Base-by-base conservation (phyloP, 2,113 vertebrate species). In the Phasianus colchicus region DNA sequence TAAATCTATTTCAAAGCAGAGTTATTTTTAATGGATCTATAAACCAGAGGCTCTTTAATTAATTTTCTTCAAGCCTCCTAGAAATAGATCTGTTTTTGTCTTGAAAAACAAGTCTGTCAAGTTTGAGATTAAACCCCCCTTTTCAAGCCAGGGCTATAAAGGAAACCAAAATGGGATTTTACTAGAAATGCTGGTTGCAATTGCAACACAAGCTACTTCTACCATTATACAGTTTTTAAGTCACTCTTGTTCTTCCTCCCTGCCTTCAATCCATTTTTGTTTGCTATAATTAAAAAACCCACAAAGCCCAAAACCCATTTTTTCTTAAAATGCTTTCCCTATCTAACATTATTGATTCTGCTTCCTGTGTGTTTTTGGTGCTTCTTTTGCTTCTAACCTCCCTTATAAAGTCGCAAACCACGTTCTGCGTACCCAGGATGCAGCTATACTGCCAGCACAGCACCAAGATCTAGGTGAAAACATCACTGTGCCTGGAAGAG, bases 31-130 rank as follows among this genome's bases (percentile, higher is more conserved):
- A 94, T 91, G 89, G 48, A 77, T 78, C 73, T 86, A 34, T 91
- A 95, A 95, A 86, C 91, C 73, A 96, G 92, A 94, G 65, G 43
- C 65, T 75, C 73, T 90, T 93, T 71, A 91, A 96, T 94, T 91
- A 95, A 90, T 91, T 91, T 83, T 86, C 65, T 75, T 88, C 47
- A 89, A 50, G 70, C 83, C 94, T 95, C 70, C 92, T 95, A 86
- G 86, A 94, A 88, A 90, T 58, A 76, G 43, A 92, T 78, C 86
- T 86, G 65, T 29, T 61, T 83, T 83, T 91, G 64, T 77, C 69
- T 65, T 83, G 89, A 77, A 92, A 95, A 95, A 92, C 66, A 88
- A 83, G 72, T 83, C 85, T 61, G 67, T 83, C 65, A 61, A 88
- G 55, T 83, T 83, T 55, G 65, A 90, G 52, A 65, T 40, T 89